Evolutionary conservation across 2,797 vertebrate genomes (phyloP).

Genomic region (Poecilia gillii): DNA sequence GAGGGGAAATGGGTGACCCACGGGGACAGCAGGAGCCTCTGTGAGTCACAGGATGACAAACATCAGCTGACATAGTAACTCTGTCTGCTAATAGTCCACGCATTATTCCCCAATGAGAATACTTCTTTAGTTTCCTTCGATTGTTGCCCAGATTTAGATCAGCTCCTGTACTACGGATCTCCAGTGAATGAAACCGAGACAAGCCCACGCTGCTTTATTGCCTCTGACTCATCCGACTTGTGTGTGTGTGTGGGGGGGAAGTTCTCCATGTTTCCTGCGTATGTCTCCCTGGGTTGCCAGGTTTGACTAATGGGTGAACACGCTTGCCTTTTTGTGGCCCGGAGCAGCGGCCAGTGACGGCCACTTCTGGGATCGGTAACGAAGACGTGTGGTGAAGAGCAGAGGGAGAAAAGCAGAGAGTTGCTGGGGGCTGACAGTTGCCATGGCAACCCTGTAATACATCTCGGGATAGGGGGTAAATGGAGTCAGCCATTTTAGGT

Average conservation of each 20-base stretch:
- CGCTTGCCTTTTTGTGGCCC: constrained; percentile 54
- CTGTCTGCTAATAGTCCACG: constrained; percentile 3
- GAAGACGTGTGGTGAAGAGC: constrained; percentile 43
- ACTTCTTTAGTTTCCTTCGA: constrained; percentile 36
- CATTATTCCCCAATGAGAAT: constrained; percentile 13
- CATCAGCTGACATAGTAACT: constrained; percentile 43
- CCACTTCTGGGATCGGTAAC: constrained; percentile 34
- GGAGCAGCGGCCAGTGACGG: constrained; percentile 34
- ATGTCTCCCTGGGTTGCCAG: constrained; percentile 43
- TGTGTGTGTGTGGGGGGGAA: constrained; percentile 36
- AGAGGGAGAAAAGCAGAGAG: constrained; percentile 19
- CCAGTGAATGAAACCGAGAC: constrained; percentile 25
- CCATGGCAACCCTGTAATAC: constrained; percentile 55
- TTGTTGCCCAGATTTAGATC: constrained; percentile 36
- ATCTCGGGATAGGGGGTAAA: constrained; percentile 17
- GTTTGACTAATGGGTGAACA: constrained; percentile 59
- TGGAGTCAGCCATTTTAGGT: constrained; percentile 61
- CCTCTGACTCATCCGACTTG: constrained; percentile 59
- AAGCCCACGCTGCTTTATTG: constrained; percentile 33
- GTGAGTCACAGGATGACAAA: constrained; percentile 58
- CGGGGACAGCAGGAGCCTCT: constrained; percentile 50
- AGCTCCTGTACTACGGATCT: constrained; percentile 8
- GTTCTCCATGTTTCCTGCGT: constrained; percentile 49
- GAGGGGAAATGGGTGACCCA: constrained; percentile 56
- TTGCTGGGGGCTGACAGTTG: constrained; percentile 44